Base-by-base conservation (phyloP, 1,140 invertebrate genomes). In the Drosophila rufa region DNA sequence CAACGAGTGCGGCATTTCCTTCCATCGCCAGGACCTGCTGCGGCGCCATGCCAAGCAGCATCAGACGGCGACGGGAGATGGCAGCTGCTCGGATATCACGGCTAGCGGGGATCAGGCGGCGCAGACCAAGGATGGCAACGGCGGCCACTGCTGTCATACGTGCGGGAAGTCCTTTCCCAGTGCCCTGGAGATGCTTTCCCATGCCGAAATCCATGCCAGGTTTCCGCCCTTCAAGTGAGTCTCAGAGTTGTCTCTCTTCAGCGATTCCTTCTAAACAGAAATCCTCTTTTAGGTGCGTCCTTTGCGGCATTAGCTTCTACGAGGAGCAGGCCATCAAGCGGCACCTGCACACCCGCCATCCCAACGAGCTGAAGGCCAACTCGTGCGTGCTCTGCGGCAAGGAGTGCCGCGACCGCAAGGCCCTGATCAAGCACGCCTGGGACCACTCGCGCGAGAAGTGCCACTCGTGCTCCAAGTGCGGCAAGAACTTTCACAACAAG, bases 161-260 rank as follows among this genome's bases (percentile, higher is more conserved):
- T 97, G 96, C 91, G 96, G 96, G 33, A 95, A 96, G 92, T 95
- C 94, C 46, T 97, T 96, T 91, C 94, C 94, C 22, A 96, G 96
- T 87, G 95, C 95, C 27, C 92, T 96, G 59, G 95, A 96, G 80
- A 93, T 97, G 47, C 93, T 96, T n/a, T 95, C 95, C 17, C 96
- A 97, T 92, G 95, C 96, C 3, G 96, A 96, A 93, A 93, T 95
- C 2, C 96, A 96, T 91, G 95, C 95, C 30, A 94, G 96, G 78
- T 94, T 93, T 74, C 84, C 92, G 59, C 93, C 94, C 36, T 93
- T 94, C 68, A 94, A 94, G 94, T 94, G 80, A 85, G 82, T 74
- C 7, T 1, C 14, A 11, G 6, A 22, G 14, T 11, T 15, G 4
- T 0, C 2, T 4, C 2, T 15, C 11, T 15, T 14, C 12, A 12